Base-by-base conservation (phyloP, 2,797 vertebrate species). In the Silurus aristotelis region DNA sequence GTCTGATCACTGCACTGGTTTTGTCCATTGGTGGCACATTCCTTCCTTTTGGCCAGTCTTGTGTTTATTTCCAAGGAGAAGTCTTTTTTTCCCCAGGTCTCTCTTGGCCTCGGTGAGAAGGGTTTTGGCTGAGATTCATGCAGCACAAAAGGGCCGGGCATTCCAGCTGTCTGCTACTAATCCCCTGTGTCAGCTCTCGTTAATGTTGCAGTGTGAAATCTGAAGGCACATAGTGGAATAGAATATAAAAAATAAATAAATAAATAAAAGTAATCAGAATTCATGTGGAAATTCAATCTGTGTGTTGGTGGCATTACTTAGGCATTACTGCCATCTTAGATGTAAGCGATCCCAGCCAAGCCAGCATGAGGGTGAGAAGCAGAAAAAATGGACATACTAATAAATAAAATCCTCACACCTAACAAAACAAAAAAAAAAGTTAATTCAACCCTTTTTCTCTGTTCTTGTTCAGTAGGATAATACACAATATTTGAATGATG, bases 141-240 rank as follows among this genome's bases (percentile, higher is more conserved):
- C 93, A 91, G 93, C 95, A 98, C 97, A 99, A 98, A 98, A 96
- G 90, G 89, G 94, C 95, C 94, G 95, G 96, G 96, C 97, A 99
- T 99, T 99, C 97, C 97, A 97, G 96, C 97, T 97, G 97, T 97
- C 98, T 98, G 96, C 96, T 93, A 96, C 96, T 98, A 98, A 98
- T 99, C 98, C 97, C 96, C 94, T 87, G 96, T 99, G 98, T 99
- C 98, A 98, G 97, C 96, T 97, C 96, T 94, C 93, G 97, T 99
- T 99, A 99, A 98, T 96, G 97, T 97, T 97, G 95, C 96, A 95
- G 96, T 95, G 94, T 97, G 96, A 99, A 98, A 97, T 97, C 97
- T 96, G 96, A 97, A 95, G 96, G 96, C 93, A 94, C 95, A 97
- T 95, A 96, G 96, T 95, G 91, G 96, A 95, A 93, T 95, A 94